Evolutionary conservation across 2,797 vertebrate species (phyloP).

Genomic region (Amniataba percoides): DNA sequence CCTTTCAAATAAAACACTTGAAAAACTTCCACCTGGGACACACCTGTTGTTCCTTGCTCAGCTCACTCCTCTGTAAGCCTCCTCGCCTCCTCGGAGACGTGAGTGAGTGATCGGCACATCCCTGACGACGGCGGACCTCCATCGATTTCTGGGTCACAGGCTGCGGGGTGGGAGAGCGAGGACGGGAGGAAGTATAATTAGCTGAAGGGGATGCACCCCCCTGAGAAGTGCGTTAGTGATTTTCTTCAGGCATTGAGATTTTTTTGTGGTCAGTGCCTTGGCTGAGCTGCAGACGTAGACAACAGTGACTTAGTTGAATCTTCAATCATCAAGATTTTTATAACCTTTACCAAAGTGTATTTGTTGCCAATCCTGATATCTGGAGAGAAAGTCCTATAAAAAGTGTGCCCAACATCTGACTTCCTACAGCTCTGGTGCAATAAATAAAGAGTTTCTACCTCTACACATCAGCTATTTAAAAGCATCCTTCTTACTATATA

Average conservation of each 20-base stretch:
- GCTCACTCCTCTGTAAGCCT: background rate
- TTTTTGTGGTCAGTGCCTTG: background rate
- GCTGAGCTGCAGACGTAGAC: background rate
- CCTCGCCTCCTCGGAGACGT: background rate
- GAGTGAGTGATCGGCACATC: background rate
- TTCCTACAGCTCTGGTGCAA: too few species aligned
- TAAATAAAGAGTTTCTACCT: too few species aligned
- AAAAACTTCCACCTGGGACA: background rate
- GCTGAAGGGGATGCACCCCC: background rate
- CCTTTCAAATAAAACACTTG: background rate
- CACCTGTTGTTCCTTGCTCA: background rate
- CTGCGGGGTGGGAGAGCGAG: background rate
- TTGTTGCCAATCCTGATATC: too few species aligned
- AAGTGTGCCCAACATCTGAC: too few species aligned
- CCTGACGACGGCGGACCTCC: background rate
- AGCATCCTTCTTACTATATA: too few species aligned
- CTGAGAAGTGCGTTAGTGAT: background rate
- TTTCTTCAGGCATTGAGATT: background rate
- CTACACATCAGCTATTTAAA: background rate
- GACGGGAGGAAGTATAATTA: conserved; percentile 14
- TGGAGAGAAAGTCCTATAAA: too few species aligned
- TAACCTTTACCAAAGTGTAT: too few species aligned
- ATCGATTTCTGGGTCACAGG: conserved; percentile 29
- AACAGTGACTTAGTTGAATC: background rate
- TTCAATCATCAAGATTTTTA: too few species aligned